A percentile compares a stretch with the other conserved stretches of the same genome.
Conservation (phyloP, 1,140 invertebrate species). For the Trichogramma pretiosum region DNA sequence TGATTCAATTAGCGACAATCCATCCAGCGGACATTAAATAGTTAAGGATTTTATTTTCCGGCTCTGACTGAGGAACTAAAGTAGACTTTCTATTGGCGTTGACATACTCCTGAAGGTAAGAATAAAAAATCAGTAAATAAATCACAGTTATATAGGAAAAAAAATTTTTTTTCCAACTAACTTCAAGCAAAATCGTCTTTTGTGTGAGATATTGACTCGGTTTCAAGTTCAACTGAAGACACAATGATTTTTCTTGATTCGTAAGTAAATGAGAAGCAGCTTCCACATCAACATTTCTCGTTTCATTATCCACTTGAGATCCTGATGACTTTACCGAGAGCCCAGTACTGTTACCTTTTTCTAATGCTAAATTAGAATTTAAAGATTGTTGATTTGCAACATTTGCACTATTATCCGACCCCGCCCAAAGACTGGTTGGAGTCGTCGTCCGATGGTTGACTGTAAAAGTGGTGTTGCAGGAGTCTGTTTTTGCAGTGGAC, state of each 20-base stretch:
- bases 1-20: slow-evolving; percentile 42
- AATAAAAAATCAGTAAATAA: slow-evolving; percentile 7
- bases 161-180: slow-evolving; percentile 25
- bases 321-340: slow-evolving; percentile 24
- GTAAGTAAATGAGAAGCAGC: slow-evolving; percentile 41
- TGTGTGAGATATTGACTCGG: slow-evolving; percentile 46
- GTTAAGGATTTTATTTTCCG: slow-evolving; percentile 44
- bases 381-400: slow-evolving; percentile 29
- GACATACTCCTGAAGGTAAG: slow-evolving; percentile 39
- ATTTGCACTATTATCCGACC: slow-evolving; percentile 39
- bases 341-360: slow-evolving; percentile 28
- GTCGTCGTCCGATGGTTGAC: slow-evolving; percentile 42
- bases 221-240: slow-evolving; percentile 42
- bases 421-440: slow-evolving; percentile 42
- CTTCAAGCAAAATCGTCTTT: slow-evolving; percentile 42
- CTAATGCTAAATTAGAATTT: slow-evolving; percentile 27
- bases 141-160: slow-evolving; percentile 1
- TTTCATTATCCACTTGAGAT: slow-evolving; percentile 26
- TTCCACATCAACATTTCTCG: slow-evolving; percentile 38
- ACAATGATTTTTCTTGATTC: slow-evolving; percentile 43
- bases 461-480: slow-evolving; percentile 36
- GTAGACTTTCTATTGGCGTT: slow-evolving; percentile 39
- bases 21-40: slow-evolving; percentile 44
- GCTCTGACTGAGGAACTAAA: slow-evolving; percentile 41
- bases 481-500: slow-evolving; percentile 51